Percentiles rank a stretch among this genome's conserved stretches.
Conservation (phyloP, 2,113 vertebrate species). For the Peromyscus leucopus region DNA sequence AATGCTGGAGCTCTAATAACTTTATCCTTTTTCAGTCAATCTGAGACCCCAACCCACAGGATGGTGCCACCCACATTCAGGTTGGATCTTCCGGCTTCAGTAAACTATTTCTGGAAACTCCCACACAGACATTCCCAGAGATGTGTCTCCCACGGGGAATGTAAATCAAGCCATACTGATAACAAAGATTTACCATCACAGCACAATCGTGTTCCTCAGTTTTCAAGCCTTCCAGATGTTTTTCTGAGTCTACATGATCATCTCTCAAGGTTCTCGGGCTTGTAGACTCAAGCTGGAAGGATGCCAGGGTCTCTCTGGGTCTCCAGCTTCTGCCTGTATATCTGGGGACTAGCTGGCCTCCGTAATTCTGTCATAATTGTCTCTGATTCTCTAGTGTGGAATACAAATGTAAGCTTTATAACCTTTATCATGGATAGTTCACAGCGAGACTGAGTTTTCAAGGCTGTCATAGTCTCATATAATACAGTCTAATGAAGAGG, state of each 20-base stretch:
- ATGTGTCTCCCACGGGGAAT: background rate
- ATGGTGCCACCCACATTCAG: background rate
- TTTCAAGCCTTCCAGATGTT: background rate
- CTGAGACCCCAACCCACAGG: background rate
- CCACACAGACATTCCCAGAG: background rate
- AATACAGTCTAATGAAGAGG: background rate
- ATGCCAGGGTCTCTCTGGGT: background rate
- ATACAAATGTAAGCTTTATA: background rate
- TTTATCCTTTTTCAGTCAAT: background rate
- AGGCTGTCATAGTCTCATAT: no score
- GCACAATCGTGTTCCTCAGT: background rate
- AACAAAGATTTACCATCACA: background rate
- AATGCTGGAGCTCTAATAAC: no score
- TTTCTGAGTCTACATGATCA: accelerated
- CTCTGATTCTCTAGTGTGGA: background rate
- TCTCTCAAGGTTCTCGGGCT: background rate
- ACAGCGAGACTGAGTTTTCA: background rate
- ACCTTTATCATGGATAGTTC: background rate
- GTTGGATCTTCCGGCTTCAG: no score
- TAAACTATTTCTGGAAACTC: background rate
- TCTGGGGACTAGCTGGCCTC: background rate
- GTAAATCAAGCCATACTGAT: background rate
- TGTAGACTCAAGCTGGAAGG: background rate
- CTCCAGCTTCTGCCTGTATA: no score
- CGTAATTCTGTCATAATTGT: no score